Evolutionary conservation across 1,140 invertebrate species (phyloP).

Genomic region (Drosophila parabipectinata): DNA sequence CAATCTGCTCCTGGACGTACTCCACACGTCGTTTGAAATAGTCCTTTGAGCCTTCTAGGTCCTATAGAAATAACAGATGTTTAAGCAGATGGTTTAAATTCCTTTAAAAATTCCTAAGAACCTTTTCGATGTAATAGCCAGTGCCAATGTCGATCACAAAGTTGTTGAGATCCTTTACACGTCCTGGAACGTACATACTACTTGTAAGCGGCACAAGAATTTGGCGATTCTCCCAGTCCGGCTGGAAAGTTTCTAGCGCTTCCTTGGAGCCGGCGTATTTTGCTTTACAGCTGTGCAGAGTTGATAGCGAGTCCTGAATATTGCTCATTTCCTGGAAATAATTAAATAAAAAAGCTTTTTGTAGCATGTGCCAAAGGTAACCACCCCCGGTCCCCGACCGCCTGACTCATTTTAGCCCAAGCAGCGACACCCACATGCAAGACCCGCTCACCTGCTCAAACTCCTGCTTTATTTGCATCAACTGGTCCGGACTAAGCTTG

Average conservation of each 20-base stretch:
- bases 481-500: slow-evolving; percentile 91
- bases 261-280: slow-evolving; percentile 95
- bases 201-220: slow-evolving; percentile 96
- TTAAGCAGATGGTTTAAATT: not conserved
- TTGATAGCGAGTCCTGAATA: slow-evolving; percentile 94
- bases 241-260: slow-evolving; percentile 91
- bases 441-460: slow-evolving; percentile 91
- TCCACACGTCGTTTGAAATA: slow-evolving; percentile 96
- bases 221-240: slow-evolving; percentile 90
- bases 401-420: slow-evolving; percentile 28
- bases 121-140: slow-evolving; percentile 97
- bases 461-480: slow-evolving; percentile 93
- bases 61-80: slow-evolving; percentile 84
- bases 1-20: slow-evolving; percentile 96
- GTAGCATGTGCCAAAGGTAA: slow-evolving; percentile 50
- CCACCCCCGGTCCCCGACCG: not conserved
- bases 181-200: slow-evolving; percentile 97
- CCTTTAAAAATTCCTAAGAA: not conserved
- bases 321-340: slow-evolving; percentile 90
- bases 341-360: slow-evolving; percentile 18
- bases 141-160: slow-evolving; percentile 97
- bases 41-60: slow-evolving; percentile 91
- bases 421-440: slow-evolving; percentile 45
- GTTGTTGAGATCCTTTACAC: slow-evolving; percentile 91
- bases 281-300: slow-evolving; percentile 94